Base-by-base conservation (phyloP, 2,113 vertebrate genomes). In the Carassius auratus region DNA sequence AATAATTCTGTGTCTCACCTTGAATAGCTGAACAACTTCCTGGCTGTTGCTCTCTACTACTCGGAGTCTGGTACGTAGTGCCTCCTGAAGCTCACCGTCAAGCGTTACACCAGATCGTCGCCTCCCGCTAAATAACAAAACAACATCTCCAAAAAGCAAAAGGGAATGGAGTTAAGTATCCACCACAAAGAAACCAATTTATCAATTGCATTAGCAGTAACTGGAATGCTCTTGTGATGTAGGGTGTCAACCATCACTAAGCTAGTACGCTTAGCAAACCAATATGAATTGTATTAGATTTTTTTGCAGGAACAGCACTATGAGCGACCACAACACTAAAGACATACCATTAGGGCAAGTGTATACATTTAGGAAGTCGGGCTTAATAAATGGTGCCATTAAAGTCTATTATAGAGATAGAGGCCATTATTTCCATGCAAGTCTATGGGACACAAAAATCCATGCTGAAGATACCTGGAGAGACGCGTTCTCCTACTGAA, bases 1-100 rank as follows among this genome's bases (percentile, higher is more conserved):
- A 3, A 68, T 33, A 30, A 1, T 55, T 45, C 26, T 71, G 8
- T 59, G 26, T 62, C 91, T 91, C 69, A 98, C 98, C 94, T 98
- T 98, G 89, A 99, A 99, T 48, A 99, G 92, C 50, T 95, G 94
- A 33, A 92, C 93, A 76, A 96, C 95, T 0, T 94, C 94, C 91
- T 97, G 96, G 92, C 96, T 95, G 13, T 98, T 95, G 52, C 95
- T 97, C 90, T 99, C 97, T 87, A 99, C 94, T 2, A 97, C 95
- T 92, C 98, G 93, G n/a, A 99, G 94, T 64, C 95, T 93, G 68
- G 93, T 98, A 66, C 97, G 96, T 57, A 96, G 94, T 0, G 94
- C 95, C 89, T 98, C 96, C 89, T 99, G 98, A 6, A 99, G 93
- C 85, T 90, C 88, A 42, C 85, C 86, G 55, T 97, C 97, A 36